Evolutionary conservation across 2,113 vertebrate species (phyloP).

Genomic region (Phoenicopterus ruber): DNA sequence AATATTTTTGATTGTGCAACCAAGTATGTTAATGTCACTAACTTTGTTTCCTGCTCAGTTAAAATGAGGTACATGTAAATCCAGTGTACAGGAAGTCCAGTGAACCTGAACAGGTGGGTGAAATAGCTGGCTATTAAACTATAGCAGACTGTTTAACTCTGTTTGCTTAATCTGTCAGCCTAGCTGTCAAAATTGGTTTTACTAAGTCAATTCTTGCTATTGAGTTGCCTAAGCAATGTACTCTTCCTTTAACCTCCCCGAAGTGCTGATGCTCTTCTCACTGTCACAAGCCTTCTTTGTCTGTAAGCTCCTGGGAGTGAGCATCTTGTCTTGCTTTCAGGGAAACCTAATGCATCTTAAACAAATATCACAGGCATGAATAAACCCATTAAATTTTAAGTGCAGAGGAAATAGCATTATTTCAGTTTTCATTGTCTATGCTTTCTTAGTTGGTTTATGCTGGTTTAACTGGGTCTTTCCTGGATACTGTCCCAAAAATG

Average conservation of each 20-base stretch:
- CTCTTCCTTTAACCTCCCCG: background rate
- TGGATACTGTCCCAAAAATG: background rate
- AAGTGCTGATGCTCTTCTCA: background rate
- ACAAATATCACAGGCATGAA: background rate
- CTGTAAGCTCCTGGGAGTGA: background rate
- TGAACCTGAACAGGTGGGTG: no score
- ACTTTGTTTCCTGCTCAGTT: no score
- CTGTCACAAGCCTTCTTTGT: background rate
- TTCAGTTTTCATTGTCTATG: background rate
- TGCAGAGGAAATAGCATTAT: background rate
- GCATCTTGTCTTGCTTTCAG: background rate
- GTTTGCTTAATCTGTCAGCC: background rate
- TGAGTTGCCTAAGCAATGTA: background rate
- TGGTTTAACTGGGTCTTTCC: background rate
- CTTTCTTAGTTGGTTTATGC: background rate
- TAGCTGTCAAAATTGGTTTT: background rate
- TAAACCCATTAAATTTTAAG: background rate
- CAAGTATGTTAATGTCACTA: no score
- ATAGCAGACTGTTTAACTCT: background rate
- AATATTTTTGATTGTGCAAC: no score
- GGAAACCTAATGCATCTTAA: background rate
- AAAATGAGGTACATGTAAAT: no score
- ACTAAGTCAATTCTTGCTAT: background rate
- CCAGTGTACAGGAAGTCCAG: no score
- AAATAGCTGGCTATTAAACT: no score